Conservation (phyloP, 1,140 invertebrate genomes). For the Drusus annulatus region DNA sequence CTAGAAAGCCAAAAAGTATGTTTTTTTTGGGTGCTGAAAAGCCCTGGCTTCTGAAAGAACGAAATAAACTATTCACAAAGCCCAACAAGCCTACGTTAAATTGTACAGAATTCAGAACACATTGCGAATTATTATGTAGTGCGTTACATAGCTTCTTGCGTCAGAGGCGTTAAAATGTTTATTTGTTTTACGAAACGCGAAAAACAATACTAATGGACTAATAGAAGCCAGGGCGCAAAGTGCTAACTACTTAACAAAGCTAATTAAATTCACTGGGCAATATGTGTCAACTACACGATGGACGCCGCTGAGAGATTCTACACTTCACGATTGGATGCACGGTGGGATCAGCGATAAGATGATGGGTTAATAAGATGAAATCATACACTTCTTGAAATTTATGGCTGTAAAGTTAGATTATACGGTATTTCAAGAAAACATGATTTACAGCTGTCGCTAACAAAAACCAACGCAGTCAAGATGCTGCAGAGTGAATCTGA, state of each 20-base stretch:
- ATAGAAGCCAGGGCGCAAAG: constrained; percentile 17
- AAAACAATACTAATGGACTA: constrained; percentile 33
- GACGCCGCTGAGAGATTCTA: neutral
- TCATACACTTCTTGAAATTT: neutral
- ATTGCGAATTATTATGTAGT: too few relatives aligned
- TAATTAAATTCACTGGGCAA: constrained; percentile 45
- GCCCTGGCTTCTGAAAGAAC: too few relatives aligned
- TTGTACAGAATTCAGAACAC: too few relatives aligned
- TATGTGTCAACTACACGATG: constrained; percentile 38
- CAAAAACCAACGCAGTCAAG: too few relatives aligned
- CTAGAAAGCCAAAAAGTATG: too few relatives aligned
- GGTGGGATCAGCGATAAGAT: neutral
- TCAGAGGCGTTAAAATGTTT: constrained; percentile 34
- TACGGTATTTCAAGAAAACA: too few relatives aligned
- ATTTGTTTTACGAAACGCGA: constrained; percentile 34
- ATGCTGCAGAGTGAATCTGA: too few relatives aligned
- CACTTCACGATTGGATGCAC: neutral
- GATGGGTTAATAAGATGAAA: neutral
- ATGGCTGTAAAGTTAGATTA: neutral
- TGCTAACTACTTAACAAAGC: constrained; percentile 39
- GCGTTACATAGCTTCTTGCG: constrained; percentile 17
- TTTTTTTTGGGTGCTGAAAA: too few relatives aligned
- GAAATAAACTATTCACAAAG: too few relatives aligned
- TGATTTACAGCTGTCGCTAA: too few relatives aligned
- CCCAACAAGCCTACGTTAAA: too few relatives aligned